Percentiles rank a stretch among this genome's conserved stretches.
Conservation (phyloP, 1,140 invertebrate genomes). For the Drosophila littoralis region DNA sequence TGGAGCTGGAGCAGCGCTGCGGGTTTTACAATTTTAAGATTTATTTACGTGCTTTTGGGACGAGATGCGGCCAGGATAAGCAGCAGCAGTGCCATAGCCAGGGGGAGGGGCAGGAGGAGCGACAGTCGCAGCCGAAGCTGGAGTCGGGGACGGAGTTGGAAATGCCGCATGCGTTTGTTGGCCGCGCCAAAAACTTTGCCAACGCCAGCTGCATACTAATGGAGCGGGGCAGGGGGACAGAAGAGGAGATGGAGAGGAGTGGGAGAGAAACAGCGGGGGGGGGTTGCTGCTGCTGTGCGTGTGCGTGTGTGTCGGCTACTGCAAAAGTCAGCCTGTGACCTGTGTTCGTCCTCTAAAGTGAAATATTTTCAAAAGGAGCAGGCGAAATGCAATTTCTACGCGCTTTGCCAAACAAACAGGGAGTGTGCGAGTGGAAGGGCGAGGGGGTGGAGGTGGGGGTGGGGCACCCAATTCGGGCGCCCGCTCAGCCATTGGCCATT, state of each 20-base stretch:
- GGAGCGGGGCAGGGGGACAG: conserved; percentile 3
- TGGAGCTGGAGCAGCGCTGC: conserved; percentile 52
- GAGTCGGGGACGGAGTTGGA: neutral
- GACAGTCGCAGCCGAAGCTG: neutral
- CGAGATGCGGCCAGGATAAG: conserved; percentile 53
- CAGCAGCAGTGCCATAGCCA: conserved; percentile 3
- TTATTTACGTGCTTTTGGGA: conserved; percentile 78
- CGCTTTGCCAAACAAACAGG: conserved; percentile 56
- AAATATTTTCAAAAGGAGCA: conserved; percentile 74
- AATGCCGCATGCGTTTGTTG: conserved; percentile 71
- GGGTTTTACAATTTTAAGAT: conserved; percentile 83
- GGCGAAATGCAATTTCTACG: conserved; percentile 75
- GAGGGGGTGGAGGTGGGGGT: neutral
- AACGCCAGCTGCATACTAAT: conserved; percentile 77
- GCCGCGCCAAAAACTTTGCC: conserved; percentile 75
- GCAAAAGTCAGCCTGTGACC: conserved; percentile 82
- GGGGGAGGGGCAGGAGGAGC: conserved; percentile 5
- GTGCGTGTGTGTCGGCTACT: conserved; percentile 39
- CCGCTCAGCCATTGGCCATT: conserved; percentile 55
- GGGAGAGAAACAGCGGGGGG: too few species aligned
- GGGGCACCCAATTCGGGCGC: neutral
- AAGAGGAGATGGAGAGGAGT: too few species aligned
- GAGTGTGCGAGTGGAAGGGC: conserved; percentile 1
- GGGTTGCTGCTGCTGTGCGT: neutral
- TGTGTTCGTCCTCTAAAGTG: conserved; percentile 84